A percentile compares a stretch with the other conserved stretches of the same genome.
These are phyloP conservation scores for Daktulosphaira vitifoliae DNA, from an alignment of 1,140 invertebrate genomes.

Conservation along the genomic window DNA sequence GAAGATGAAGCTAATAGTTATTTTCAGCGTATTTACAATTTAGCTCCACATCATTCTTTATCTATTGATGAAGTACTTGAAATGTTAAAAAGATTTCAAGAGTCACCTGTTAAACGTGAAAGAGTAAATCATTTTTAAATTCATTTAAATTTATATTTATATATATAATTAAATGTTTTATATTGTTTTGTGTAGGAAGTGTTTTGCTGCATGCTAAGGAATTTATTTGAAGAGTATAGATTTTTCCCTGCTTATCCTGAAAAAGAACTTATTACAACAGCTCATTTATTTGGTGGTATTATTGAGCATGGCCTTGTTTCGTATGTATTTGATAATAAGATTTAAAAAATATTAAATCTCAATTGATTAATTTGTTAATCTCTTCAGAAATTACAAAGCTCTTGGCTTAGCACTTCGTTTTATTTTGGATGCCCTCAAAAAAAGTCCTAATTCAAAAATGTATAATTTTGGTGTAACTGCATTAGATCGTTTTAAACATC, in stretches of 20 bases:
- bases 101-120: conserved; percentile 79
- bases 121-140: conserved; percentile 47
- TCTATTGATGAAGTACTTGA: conserved; percentile 88
- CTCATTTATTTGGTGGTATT: conserved; percentile 95
- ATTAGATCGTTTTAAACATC: conserved; percentile 87
- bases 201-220: conserved; percentile 94
- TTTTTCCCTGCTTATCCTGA: conserved; percentile 99
- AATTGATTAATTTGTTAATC: not conserved
- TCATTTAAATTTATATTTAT: not conserved
- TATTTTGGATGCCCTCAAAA: conserved; percentile 85
- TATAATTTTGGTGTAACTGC: conserved; percentile 94
- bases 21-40: conserved; percentile 96
- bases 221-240: conserved; percentile 96
- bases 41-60: conserved; percentile 83
- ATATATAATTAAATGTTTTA: not conserved
- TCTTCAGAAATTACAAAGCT: conserved; percentile 60
- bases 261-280: conserved; percentile 93
- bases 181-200: conserved; percentile 53
- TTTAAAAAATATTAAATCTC: not conserved
- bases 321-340: conserved; percentile 42
- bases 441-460: conserved; percentile 86
- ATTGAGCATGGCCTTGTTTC: conserved; percentile 93
- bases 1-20: conserved; percentile 98
- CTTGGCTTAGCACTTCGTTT: conserved; percentile 82
- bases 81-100: conserved; percentile 91